Conservation (phyloP, 2,797 vertebrate species). For the Squalus acanthias region DNA sequence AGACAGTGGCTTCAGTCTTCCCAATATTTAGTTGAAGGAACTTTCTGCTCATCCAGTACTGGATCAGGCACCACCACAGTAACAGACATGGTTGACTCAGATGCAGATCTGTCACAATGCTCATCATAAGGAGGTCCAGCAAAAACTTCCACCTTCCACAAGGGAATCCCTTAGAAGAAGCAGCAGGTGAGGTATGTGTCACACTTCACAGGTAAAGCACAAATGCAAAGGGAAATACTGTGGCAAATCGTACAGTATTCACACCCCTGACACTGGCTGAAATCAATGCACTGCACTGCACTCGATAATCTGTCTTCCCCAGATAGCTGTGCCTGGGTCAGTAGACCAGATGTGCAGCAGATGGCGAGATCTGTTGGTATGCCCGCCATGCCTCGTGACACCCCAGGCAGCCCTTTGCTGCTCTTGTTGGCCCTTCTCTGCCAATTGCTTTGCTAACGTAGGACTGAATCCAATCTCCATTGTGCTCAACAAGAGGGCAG, state of each 20-base stretch:
- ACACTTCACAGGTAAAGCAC: no score
- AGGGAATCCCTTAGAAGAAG: no score
- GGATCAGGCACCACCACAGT: no score
- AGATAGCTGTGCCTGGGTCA: background rate
- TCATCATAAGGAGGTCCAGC: no score
- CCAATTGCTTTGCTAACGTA: background rate
- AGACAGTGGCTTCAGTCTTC: no score
- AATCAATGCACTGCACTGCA: background rate
- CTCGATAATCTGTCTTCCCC: background rate
- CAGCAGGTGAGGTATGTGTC: no score
- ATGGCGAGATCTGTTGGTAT: background rate
- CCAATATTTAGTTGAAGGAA: no score
- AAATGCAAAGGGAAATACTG: background rate
- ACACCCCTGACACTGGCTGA: background rate
- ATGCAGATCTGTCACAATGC: no score
- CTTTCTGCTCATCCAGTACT: no score
- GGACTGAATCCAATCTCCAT: background rate
- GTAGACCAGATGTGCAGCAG: background rate
- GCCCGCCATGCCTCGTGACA: background rate
- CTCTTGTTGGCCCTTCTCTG: background rate
- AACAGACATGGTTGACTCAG: no score
- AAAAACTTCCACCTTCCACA: no score
- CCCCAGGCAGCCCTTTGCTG: background rate
- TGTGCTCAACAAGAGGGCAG: background rate
- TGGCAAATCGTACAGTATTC: background rate